Percentiles rank a stretch among this genome's conserved stretches.
phyloP scores from a whole-genome alignment of 1,140 invertebrate species.

The Drosophila oshimai region DNA sequence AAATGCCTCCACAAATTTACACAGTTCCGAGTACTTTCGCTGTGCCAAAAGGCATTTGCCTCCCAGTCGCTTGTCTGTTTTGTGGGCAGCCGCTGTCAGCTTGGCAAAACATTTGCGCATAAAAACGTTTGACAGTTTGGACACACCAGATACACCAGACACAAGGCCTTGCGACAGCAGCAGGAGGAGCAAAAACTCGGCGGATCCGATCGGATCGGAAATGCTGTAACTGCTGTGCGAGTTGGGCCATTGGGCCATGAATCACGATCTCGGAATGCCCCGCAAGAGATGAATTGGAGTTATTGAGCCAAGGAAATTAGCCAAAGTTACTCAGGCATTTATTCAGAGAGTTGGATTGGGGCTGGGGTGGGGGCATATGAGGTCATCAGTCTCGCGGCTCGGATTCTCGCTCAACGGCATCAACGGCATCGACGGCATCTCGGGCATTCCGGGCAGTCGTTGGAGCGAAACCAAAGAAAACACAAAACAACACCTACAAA shows the following conservation, averaged over 20 bases:
- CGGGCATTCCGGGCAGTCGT: constrained; percentile 58
- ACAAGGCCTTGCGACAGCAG: background rate
- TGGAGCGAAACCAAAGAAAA: constrained; percentile 47
- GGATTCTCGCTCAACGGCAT: constrained; percentile 14
- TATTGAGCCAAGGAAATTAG: constrained; percentile 28
- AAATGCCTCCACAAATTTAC: background rate
- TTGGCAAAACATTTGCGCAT: constrained; percentile 12
- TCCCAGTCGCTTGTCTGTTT: background rate
- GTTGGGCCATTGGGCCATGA: constrained; percentile 7
- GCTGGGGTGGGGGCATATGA: constrained; percentile 28
- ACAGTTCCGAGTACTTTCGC: background rate
- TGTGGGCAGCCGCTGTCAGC: constrained; percentile 15
- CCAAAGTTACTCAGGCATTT: background rate
- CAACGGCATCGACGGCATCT: constrained; percentile 27
- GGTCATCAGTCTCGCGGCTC: constrained; percentile 48
- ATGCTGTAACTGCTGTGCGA: background rate
- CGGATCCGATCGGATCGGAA: background rate
- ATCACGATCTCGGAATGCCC: constrained; percentile 21
- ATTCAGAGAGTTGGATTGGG: background rate
- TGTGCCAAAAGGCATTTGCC: background rate
- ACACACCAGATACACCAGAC: constrained; percentile 17
- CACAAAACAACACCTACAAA: constrained; percentile 25
- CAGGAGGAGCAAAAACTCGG: background rate
- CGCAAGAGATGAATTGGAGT: constrained; percentile 30
- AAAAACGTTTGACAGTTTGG: constrained; percentile 41